Evolutionary conservation across 2,888 invertebrate species (phyloP), one percentile per base, ranked within the genome.

Genomic region (Drosophila antonietae): DNA sequence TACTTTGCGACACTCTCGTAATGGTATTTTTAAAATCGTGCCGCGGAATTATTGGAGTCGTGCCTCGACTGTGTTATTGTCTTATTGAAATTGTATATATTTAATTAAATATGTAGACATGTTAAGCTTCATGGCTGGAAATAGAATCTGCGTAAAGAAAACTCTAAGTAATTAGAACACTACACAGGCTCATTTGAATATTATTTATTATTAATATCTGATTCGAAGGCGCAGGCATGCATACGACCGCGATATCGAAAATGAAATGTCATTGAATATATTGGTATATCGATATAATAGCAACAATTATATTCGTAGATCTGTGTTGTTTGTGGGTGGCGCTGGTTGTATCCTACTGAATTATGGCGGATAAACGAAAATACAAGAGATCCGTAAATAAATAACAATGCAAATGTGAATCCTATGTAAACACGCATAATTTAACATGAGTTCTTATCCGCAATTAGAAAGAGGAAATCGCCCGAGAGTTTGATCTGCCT

Each of bases 401-500:
- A 44, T 46, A n/a, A 53, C 46, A 12, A 2, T 1, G n/a, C 23
- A 14, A 15, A 28, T 14, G 23, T 12, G 15, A 10, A 46, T 18
- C 6, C 3, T 35, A 31, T n/a, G n/a, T 15, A 44, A 12, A 15
- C 4, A 23, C 5, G 3, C 20, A 18, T 53, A 51, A 8, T 2
- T 46, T n/a, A 15, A 37, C n/a, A 8, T 35, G 3, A 55, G 35
- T 60, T 56, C 9, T 49, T n/a, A 10, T 60, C 68, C 39, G 9
- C 68, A 3, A n/a, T 18, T 59, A 93, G 93, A 96, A 96, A 94
- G 97, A 97, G 88, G 97, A 97, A 93, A 97, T 97, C 85, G 97
- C 97, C 0, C 96, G 96, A 88, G 97, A 97, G 90, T 98, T 97
- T 91, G 95, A 97, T 91, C 92, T 98, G 67, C 97, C 98, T 0